Conservation (phyloP, 2,888 invertebrate genomes). For the Cabera pusaria region DNA sequence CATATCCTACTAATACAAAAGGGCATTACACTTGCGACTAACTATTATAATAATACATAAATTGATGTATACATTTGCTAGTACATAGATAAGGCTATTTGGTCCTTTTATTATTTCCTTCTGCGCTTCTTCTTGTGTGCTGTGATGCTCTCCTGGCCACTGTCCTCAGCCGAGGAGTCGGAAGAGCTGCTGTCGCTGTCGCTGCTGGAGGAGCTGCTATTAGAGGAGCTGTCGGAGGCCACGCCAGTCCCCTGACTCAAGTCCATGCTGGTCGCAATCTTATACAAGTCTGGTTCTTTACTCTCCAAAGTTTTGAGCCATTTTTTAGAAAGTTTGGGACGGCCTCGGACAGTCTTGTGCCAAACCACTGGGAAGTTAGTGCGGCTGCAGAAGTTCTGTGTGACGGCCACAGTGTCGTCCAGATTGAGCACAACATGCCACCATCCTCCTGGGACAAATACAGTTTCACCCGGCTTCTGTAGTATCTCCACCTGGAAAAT, state of each 20-base stretch:
- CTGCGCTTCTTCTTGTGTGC: conserved; percentile 92
- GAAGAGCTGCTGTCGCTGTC: conserved; percentile 83
- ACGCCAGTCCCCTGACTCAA: conserved; percentile 93
- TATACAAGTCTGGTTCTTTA: conserved; percentile 90
- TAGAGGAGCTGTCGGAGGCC: conserved; percentile 97
- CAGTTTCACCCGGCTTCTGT: conserved; percentile 98
- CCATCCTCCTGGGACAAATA: conserved; percentile 99
- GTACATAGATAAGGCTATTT: conserved; percentile 47
- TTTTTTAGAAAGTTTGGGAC: conserved; percentile 97
- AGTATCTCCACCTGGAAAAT: conserved; percentile 91
- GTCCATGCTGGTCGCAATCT: conserved; percentile 92
- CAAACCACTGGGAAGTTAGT: conserved; percentile 99
- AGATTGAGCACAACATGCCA: conserved; percentile 99
- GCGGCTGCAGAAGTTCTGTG: conserved; percentile 98
- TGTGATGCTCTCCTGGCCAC: conserved; percentile 94
- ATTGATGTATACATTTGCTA: conserved; percentile 44
- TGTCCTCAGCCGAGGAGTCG: conserved; percentile 86
- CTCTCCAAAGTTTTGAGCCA: conserved; percentile 90
- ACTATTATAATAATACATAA: conserved; percentile 38
- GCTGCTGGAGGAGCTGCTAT: conserved; percentile 90
- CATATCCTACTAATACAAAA: conserved; percentile 72
- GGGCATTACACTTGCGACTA: conserved; percentile 48
- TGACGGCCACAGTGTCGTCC: conserved; percentile 97
- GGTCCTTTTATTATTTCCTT: conserved; percentile 73
- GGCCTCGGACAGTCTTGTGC: conserved; percentile 98